phyloP scores from a whole-genome alignment of 2,113 vertebrate genomes.

The Chascanopsetta lugubris region DNA sequence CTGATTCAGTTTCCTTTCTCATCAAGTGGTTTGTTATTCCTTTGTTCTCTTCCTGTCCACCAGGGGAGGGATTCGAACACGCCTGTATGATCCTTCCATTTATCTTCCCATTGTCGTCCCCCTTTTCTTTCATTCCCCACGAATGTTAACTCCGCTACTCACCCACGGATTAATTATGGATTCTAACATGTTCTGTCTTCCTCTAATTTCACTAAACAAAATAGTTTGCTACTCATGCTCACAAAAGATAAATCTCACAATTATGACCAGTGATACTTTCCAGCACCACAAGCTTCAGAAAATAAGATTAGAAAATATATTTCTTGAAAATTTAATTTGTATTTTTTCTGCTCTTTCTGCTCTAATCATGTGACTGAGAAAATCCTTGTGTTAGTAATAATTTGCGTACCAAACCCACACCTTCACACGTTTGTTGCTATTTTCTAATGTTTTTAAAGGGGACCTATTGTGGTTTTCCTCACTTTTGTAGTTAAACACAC shows the following conservation, averaged over 20 bases:
- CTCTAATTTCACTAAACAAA: not conserved
- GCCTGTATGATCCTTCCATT: not conserved
- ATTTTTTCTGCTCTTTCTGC: conserved; percentile 2
- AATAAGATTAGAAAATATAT: too few species aligned
- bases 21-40: not conserved
- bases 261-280: not conserved
- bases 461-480: too few species aligned
- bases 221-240: not conserved
- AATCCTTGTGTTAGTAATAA: too few species aligned
- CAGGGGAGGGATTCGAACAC: conserved; percentile 14
- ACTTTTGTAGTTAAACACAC: too few species aligned
- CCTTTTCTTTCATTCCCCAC: not conserved
- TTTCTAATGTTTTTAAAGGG: too few species aligned
- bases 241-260: not conserved
- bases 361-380: too few species aligned
- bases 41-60: conserved; percentile 19
- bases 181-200: not conserved
- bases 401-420: too few species aligned
- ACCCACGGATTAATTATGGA: not conserved
- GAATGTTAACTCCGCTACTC: not conserved
- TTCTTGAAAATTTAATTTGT: not conserved
- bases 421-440: too few species aligned
- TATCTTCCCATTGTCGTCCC: not conserved
- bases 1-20: not conserved
- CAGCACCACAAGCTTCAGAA: not conserved